Base-by-base conservation (phyloP, 1,140 invertebrate species). In the Drosophila sucinea region DNA sequence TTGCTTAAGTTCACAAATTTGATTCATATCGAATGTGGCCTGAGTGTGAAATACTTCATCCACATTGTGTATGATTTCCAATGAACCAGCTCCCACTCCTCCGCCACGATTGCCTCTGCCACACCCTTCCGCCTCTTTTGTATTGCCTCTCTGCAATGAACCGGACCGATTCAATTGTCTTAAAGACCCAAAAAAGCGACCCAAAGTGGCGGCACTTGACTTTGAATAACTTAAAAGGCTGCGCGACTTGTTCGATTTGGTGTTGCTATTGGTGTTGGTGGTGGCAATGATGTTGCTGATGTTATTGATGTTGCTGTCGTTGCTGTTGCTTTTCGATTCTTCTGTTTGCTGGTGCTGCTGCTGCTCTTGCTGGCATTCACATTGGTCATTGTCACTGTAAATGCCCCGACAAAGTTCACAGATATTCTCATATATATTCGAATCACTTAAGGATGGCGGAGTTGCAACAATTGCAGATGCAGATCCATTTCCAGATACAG, bases 61-160 rank as follows among this genome's bases (percentile, higher is more conserved):
- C 17, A 92, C 86, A 58, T 92, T 90, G 67, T 92, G 86, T 11
- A 92, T 79, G 41, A 92, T 91, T 38, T 92, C 89, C 57, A 92
- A 57, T 6, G 85, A 90, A 17, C 73, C 67, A 58, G 11, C 61
- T n/a, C 69, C 63, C 27, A 23, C 29, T 64, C 38, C 61, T 30
- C 23, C 44, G 0, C 6, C 23, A 2, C 44, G 23, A 4, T 17
- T 17, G 17, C 23, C 44, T 10, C 44, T 25, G 6, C 44, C 44
- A 7, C 44, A 25, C 7, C 44, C 44, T 7, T 51, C 23, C 3
- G 27, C 2, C 7, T 51, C 11, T 54, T 66, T 56, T 61, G 25
- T 33, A 27, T 47, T 35, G 32, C 55, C 51, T 44, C 74, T 65
- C 55, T 78, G 83, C 47, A 87, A 67, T 62, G 84, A 89, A 2